These are phyloP conservation scores for Cassiopea xamachana DNA, from an alignment of 30 jellyfish, hydroid and myxozoan species.

Conservation along the genomic window DNA sequence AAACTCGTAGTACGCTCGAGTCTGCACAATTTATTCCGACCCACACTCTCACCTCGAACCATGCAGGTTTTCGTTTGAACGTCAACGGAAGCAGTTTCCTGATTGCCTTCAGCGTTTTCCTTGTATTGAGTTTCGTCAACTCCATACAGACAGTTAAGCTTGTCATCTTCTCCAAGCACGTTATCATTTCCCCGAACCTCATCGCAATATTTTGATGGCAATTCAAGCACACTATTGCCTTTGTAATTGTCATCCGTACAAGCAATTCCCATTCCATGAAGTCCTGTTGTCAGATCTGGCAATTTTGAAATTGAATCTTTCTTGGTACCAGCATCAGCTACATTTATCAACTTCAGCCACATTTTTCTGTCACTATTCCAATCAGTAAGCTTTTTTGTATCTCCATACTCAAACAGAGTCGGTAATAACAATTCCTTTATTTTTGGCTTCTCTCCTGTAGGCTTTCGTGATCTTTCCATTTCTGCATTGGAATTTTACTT, in stretches of 20 bases:
- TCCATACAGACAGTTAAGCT: background rate
- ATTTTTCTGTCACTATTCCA: constrained; percentile 27
- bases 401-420: constrained; percentile 52
- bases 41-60: too few species aligned
- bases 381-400: background rate
- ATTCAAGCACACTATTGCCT: background rate
- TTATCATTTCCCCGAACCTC: background rate
- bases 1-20: background rate
- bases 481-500: background rate
- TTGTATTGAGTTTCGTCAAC: background rate
- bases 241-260: background rate
- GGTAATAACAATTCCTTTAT: constrained; percentile 42
- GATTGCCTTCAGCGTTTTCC: background rate
- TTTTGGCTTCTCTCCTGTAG: background rate
- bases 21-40: background rate
- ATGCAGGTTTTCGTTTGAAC: too few species aligned
- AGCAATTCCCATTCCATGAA: background rate
- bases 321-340: background rate
- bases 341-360: constrained; percentile 8
- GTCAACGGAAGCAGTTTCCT: background rate
- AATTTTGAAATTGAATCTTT: background rate
- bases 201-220: background rate
- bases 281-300: constrained; percentile 6
- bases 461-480: background rate
- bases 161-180: background rate